Evolutionary conservation across 2,113 vertebrate species (phyloP).

Genomic region (Nesoenas mayeri): DNA sequence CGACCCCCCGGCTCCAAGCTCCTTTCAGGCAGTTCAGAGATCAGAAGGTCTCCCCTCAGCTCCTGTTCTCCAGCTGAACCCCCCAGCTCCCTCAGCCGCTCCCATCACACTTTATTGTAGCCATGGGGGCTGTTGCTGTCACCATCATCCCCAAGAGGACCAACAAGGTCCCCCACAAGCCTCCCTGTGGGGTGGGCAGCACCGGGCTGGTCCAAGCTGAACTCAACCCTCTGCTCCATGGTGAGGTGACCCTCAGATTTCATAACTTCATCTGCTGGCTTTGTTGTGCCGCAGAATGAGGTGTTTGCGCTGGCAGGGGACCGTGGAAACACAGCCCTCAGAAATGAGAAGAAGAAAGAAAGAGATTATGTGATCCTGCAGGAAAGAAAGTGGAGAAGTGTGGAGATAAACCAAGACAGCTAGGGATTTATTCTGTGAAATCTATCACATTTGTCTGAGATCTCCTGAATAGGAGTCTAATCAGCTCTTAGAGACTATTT

Average conservation of each 20-base stretch:
- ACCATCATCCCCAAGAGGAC: accelerated
- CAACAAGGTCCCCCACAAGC: too few relatives aligned
- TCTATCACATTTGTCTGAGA: not conserved
- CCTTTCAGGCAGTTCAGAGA: too few relatives aligned
- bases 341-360: not conserved
- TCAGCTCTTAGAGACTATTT: slow-evolving; percentile 43
- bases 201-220: too few relatives aligned
- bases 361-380: not conserved
- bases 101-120: not conserved
- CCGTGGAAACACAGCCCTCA: not conserved
- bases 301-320: accelerated
- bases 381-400: not conserved
- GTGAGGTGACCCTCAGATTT: not conserved
- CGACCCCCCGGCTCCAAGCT: too few relatives aligned
- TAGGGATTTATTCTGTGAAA: not conserved
- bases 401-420: not conserved
- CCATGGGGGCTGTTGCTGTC: accelerated
- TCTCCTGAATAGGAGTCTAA: not conserved
- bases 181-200: too few relatives aligned
- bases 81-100: too few relatives aligned
- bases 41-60: too few relatives aligned
- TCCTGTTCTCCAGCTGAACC: too few relatives aligned
- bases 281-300: accelerated
- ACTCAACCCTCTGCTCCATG: not conserved
- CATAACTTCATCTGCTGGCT: accelerated